Percentiles rank a stretch among this genome's conserved stretches.
Evolutionary conservation across 1,140 invertebrate species (phyloP).

Genomic region (Apolygus lucorum): DNA sequence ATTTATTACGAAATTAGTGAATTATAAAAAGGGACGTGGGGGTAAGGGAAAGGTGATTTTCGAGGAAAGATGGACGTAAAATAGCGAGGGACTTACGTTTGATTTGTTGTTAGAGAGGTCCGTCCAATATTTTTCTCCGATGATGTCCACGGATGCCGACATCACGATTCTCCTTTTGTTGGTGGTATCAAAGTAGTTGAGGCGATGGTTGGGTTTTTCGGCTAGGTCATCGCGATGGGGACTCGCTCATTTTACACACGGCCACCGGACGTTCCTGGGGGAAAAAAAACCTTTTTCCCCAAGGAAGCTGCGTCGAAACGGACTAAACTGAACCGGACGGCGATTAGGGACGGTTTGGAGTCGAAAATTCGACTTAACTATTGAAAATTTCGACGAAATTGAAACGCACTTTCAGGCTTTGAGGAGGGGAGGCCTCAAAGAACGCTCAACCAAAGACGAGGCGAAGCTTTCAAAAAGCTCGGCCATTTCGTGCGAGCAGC

Average conservation of each 20-base stretch:
- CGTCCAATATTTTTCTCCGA: slow-evolving; percentile 3
- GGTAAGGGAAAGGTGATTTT: no score
- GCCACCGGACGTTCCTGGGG: no score
- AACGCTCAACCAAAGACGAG: slow-evolving; percentile 13
- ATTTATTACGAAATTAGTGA: no score
- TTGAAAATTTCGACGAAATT: neutral
- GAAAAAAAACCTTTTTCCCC: neutral
- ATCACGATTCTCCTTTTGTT: slow-evolving; percentile 6
- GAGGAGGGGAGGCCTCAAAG: slow-evolving; percentile 5
- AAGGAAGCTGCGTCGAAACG: neutral
- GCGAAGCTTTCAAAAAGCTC: slow-evolving; percentile 15
- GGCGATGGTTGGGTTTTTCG: slow-evolving; percentile 9
- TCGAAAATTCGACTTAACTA: neutral
- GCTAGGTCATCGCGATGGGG: slow-evolving; percentile 13
- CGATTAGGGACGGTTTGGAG: neutral
- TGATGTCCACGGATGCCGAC: slow-evolving; percentile 9
- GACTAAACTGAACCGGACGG: no score
- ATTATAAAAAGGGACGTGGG: no score
- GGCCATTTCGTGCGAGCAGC: slow-evolving; percentile 8
- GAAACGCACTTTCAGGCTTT: neutral
- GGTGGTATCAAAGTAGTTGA: slow-evolving; percentile 12
- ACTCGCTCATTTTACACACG: neutral
- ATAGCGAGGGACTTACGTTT: neutral
- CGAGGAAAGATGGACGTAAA: no score
- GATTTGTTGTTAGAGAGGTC: neutral